phyloP scores from a whole-genome alignment of 2,888 invertebrate species.

The Nemotelus nigrinus region DNA sequence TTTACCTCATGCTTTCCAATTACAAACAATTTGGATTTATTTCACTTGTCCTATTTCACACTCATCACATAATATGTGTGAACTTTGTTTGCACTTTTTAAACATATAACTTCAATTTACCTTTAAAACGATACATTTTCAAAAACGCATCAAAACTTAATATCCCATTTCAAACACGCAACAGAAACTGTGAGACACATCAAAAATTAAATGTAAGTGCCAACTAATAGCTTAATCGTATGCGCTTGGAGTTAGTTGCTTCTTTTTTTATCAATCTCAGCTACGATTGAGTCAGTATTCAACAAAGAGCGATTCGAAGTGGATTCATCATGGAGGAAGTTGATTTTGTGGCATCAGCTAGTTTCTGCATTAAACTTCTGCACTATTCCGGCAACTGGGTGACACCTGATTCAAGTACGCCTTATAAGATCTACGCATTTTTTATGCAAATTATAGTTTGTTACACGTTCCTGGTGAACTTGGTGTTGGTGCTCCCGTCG shows the following conservation, averaged over 20 bases:
- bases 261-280: background rate
- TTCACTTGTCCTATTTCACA: too few relatives aligned
- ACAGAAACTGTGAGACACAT: too few relatives aligned
- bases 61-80: too few relatives aligned
- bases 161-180: too few relatives aligned
- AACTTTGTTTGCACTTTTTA: too few relatives aligned
- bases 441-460: background rate
- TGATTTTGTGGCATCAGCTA: conserved; percentile 20
- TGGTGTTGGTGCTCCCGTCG: conserved; percentile 9
- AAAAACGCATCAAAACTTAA: too few relatives aligned
- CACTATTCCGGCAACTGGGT: conserved; percentile 36
- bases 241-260: background rate
- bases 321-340: background rate
- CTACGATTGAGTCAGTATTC: background rate
- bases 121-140: too few relatives aligned
- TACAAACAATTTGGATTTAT: too few relatives aligned
- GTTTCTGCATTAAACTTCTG: conserved; percentile 21
- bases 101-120: too few relatives aligned
- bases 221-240: background rate
- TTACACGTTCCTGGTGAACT: conserved; percentile 15
- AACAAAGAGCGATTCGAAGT: background rate
- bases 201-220: background rate
- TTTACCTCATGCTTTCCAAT: too few relatives aligned
- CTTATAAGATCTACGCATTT: conserved; percentile 30
- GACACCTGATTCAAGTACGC: conserved; percentile 8